Evolutionary conservation across 2,888 invertebrate genomes (phyloP).

Genomic region (Pristionchus japonicus): DNA sequence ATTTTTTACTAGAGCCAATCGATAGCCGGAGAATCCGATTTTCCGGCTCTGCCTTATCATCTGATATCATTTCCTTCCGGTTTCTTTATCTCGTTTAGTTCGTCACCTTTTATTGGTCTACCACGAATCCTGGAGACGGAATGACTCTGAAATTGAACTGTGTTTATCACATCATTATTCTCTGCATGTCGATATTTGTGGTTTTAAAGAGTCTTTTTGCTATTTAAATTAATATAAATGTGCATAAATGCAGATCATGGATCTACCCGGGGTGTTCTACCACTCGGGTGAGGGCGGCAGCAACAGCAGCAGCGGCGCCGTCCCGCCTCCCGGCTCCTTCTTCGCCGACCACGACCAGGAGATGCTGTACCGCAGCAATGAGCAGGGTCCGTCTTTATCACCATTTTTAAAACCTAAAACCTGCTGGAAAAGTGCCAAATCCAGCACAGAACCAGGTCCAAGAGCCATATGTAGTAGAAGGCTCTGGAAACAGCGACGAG

Average conservation of each 20-base stretch:
- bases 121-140: neutral
- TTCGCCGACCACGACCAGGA: neutral
- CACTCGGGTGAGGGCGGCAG: neutral
- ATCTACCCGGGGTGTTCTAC: slow-evolving; percentile 11
- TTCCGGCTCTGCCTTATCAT: slow-evolving; percentile 17
- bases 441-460: too few species aligned
- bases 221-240: neutral
- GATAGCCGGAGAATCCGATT: slow-evolving; percentile 2
- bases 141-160: neutral
- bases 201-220: too few species aligned
- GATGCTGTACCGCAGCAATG: slow-evolving; percentile 19
- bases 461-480: too few species aligned
- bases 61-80: neutral
- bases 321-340: neutral
- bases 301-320: neutral
- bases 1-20: neutral
- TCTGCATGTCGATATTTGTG: too few species aligned
- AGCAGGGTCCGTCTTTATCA: neutral
- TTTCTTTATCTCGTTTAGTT: slow-evolving; percentile 9
- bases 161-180: too few species aligned
- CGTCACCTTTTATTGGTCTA: neutral
- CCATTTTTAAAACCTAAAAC: neutral
- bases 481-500: too few species aligned
- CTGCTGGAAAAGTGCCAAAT: too few species aligned
- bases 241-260: neutral